phyloP scores from a whole-genome alignment of 2,797 vertebrate genomes.

The Acipenser ruthenus region DNA sequence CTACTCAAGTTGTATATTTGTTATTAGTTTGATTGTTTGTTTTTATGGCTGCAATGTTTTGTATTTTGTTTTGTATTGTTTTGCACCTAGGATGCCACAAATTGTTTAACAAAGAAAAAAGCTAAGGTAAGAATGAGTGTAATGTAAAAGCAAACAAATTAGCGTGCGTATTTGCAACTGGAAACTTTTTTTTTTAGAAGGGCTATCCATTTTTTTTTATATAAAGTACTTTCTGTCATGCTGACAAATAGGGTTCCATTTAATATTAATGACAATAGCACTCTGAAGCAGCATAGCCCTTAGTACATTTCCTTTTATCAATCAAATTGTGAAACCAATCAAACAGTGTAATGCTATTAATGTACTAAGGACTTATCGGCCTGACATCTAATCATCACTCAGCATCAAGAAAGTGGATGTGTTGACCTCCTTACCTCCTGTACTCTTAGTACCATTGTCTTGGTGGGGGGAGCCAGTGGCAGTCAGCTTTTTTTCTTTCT shows the following conservation, averaged over 20 bases:
- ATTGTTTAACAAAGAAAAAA: too few relatives aligned
- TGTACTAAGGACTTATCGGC: not conserved
- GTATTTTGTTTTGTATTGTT: too few relatives aligned
- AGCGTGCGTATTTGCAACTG: too few relatives aligned
- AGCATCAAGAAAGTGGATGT: conserved; percentile 4
- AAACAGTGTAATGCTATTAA: conserved; percentile 2
- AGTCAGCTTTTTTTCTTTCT: not conserved
- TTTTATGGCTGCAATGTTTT: too few relatives aligned
- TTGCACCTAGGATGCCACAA: too few relatives aligned
- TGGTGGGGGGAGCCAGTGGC: not conserved
- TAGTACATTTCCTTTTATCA: conserved; percentile 3
- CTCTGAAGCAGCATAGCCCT: not conserved
- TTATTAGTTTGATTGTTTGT: too few relatives aligned
- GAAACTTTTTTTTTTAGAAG: too few relatives aligned
- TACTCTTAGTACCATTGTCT: not conserved
- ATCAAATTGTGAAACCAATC: conserved; percentile 1
- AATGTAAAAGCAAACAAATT: too few relatives aligned
- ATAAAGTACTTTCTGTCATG: not conserved
- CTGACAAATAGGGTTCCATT: conserved; percentile 3
- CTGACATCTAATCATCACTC: conserved; percentile 1
- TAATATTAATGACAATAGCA: conserved; percentile 2
- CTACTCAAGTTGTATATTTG: too few relatives aligned
- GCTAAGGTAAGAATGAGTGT: too few relatives aligned
- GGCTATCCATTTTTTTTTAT: not conserved
- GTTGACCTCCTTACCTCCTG: conserved; percentile 1